Evolutionary conservation across 2,888 invertebrate genomes (phyloP).

Genomic region (Apeira syringaria): DNA sequence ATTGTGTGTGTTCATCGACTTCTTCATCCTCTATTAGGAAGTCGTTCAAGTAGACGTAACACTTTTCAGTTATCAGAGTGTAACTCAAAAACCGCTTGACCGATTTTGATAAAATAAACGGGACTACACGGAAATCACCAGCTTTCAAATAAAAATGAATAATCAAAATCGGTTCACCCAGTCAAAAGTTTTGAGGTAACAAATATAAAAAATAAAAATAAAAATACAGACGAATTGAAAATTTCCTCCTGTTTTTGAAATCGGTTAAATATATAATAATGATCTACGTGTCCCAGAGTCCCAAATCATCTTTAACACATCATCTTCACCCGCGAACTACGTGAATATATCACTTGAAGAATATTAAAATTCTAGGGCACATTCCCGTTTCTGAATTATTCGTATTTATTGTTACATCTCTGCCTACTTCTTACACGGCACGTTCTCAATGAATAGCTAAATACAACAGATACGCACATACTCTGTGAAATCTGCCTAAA

Average conservation of each 20-base stretch:
- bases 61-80: too few species aligned
- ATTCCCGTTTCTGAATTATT: constrained; percentile 38
- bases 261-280: neutral
- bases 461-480: constrained; percentile 5
- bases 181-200: too few species aligned
- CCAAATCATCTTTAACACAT: neutral
- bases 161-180: too few species aligned
- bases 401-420: constrained; percentile 45
- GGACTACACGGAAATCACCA: too few species aligned
- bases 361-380: constrained; percentile 52
- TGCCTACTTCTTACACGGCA: constrained; percentile 16
- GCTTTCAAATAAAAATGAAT: too few species aligned
- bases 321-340: neutral
- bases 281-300: neutral
- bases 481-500: neutral
- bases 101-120: too few species aligned
- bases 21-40: too few species aligned
- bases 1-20: too few species aligned
- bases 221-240: too few species aligned
- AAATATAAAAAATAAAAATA: too few species aligned
- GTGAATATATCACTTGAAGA: constrained; percentile 24
- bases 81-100: neutral
- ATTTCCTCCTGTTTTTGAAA: too few species aligned
- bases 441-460: constrained; percentile 5
- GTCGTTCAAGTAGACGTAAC: too few species aligned